Evolutionary conservation across 1,140 invertebrate genomes (phyloP).

Genomic region (Drosophila lacertosa): DNA sequence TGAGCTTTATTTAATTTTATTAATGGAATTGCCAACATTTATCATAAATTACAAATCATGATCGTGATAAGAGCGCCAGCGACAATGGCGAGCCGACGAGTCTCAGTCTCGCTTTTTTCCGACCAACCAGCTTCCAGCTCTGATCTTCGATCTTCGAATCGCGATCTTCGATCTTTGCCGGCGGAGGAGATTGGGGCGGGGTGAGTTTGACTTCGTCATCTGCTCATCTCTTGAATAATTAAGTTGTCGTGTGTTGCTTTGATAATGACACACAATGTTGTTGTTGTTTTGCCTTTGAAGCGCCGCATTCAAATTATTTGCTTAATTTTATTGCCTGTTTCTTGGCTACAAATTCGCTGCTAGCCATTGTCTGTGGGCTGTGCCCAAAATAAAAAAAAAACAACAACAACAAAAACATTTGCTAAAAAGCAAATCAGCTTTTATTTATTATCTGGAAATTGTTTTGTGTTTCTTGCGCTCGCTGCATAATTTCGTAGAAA

Average conservation of each 20-base stretch:
- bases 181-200: not conserved
- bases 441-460: constrained; percentile 69
- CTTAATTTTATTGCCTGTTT: constrained; percentile 68
- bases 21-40: constrained; percentile 81
- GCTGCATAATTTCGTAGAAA: constrained; percentile 35
- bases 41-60: constrained; percentile 81
- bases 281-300: constrained; percentile 56
- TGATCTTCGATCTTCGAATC: not conserved
- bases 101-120: constrained; percentile 15
- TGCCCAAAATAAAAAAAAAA: constrained; percentile 7
- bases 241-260: constrained; percentile 75
- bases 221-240: constrained; percentile 69
- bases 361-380: constrained; percentile 30
- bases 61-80: constrained; percentile 70
- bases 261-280: constrained; percentile 40
- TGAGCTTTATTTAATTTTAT: constrained; percentile 81
- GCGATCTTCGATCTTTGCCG: constrained; percentile 14
- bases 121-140: constrained; percentile 1
- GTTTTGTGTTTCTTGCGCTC: constrained; percentile 6
- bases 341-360: constrained; percentile 35
- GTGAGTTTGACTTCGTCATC: constrained; percentile 26
- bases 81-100: constrained; percentile 8
- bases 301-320: constrained; percentile 71
- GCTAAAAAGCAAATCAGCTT: constrained; percentile 65
- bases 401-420: constrained; percentile 24